A percentile compares a stretch with the other conserved stretches of the same genome.
These are phyloP conservation scores for Gymnarchus niloticus DNA, from an alignment of 2,113 vertebrate genomes.

Conservation along the genomic window DNA sequence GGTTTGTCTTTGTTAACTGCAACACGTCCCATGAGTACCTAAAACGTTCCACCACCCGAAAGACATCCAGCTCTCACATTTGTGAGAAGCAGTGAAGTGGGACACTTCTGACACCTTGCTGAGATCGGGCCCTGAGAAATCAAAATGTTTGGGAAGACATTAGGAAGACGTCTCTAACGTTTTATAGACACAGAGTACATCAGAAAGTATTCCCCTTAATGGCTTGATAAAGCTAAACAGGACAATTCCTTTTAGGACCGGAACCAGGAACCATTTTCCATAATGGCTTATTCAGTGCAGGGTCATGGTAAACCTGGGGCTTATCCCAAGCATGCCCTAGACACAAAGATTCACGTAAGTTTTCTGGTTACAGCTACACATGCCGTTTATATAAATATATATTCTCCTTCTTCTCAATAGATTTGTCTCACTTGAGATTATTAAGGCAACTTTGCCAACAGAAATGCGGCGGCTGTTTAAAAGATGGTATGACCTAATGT, in stretches of 20 bases:
- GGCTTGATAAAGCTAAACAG: too few relatives aligned
- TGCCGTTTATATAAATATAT: background rate
- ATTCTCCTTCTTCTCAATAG: background rate
- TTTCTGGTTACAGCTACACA: background rate
- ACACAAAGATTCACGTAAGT: background rate
- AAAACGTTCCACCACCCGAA: background rate
- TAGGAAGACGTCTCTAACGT: background rate
- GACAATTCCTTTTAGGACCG: background rate
- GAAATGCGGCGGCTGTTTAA: background rate
- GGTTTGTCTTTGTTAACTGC: background rate
- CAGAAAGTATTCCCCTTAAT: background rate
- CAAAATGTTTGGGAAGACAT: background rate
- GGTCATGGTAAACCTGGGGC: background rate
- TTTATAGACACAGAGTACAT: background rate
- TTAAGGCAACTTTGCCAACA: background rate
- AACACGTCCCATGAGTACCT: background rate
- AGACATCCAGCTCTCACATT: too few relatives aligned
- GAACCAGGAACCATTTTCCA: background rate
- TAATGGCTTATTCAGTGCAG: background rate
- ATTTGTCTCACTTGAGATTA: background rate
- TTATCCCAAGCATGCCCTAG: background rate
- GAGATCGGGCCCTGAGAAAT: background rate
- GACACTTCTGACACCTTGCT: background rate
- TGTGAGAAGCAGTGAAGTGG: background rate
- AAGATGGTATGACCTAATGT: background rate